Evolutionary conservation across 2,797 vertebrate species (phyloP).

Genomic region (Corythornis leucogaster): DNA sequence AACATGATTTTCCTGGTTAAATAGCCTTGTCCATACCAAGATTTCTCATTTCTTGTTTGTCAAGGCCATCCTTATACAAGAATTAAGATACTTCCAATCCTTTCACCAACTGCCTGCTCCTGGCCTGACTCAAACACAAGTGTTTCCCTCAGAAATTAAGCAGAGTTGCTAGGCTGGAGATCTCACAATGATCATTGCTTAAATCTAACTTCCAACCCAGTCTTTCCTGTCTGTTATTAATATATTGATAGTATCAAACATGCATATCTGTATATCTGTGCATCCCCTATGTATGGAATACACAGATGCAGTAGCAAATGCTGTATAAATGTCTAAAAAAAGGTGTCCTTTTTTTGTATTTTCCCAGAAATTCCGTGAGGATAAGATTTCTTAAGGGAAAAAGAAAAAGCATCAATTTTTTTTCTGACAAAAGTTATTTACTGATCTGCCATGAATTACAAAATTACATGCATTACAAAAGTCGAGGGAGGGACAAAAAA

Average conservation of each 20-base stretch:
- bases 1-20: background rate
- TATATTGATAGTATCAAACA: background rate
- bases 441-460: background rate
- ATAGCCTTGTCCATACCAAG: background rate
- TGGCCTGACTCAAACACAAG: background rate
- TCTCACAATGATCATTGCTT: background rate
- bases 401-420: background rate
- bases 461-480: background rate
- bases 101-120: background rate
- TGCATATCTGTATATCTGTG: background rate
- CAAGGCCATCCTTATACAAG: background rate
- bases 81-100: background rate
- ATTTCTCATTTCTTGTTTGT: background rate
- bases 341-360: background rate
- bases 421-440: background rate
- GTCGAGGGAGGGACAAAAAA: background rate
- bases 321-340: background rate
- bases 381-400: background rate
- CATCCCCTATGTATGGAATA: rapidly evolving
- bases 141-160: background rate
- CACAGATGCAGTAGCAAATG: background rate
- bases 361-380: background rate
- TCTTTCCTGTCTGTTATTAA: background rate
- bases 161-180: background rate
- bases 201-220: background rate